Evolutionary conservation across 2,113 vertebrate genomes (phyloP).

Genomic region (Plecotus auritus): DNA sequence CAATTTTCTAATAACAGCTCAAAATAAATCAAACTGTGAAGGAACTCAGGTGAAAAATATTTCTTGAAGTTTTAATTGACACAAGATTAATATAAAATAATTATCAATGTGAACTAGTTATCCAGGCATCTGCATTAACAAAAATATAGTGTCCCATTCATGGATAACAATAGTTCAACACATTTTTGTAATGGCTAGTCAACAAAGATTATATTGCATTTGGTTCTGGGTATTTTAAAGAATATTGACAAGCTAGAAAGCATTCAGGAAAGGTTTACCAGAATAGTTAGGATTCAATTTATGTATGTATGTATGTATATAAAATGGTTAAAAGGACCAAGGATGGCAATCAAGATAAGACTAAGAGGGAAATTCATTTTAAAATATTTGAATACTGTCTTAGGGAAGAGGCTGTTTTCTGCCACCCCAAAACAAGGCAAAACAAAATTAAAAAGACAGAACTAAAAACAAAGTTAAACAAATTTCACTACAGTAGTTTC

Average conservation of each 20-base stretch:
- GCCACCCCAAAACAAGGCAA: background rate
- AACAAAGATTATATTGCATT: background rate
- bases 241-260: background rate
- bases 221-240: background rate
- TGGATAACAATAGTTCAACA: background rate
- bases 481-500: background rate
- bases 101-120: background rate
- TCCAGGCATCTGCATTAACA: background rate
- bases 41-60: background rate
- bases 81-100: conserved; percentile 1
- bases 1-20: background rate
- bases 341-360: background rate
- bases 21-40: background rate
- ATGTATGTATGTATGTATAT: background rate
- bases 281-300: background rate
- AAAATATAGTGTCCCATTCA: background rate
- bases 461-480: background rate
- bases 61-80: background rate
- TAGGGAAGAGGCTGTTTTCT: background rate
- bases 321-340: background rate
- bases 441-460: background rate
- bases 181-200: background rate
- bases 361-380: background rate
- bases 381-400: conserved; percentile 29
- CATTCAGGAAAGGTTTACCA: background rate